Evolutionary conservation across 2,888 invertebrate genomes (phyloP).

Genomic region (Gryllus longicercus): DNA sequence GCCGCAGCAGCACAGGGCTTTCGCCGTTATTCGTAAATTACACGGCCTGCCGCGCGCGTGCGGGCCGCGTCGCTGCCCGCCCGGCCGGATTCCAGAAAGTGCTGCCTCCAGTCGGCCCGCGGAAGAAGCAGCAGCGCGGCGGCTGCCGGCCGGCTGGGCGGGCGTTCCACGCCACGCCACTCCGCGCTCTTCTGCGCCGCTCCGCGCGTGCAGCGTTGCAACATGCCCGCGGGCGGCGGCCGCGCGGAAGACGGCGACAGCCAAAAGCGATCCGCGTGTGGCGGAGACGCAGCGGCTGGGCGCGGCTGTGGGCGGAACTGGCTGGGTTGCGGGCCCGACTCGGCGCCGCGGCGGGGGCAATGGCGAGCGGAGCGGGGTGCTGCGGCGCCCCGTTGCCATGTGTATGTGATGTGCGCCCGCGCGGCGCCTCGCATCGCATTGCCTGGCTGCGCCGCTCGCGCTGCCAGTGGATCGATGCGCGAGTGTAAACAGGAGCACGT

Average conservation of each 20-base stretch:
- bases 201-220: conserved; percentile 36
- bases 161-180: too few relatives aligned
- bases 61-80: neutral
- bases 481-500: neutral
- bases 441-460: neutral
- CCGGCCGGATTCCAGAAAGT: conserved; percentile 32
- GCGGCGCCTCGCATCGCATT: too few relatives aligned
- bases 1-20: neutral
- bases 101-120: conserved; percentile 36
- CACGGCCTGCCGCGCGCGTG: neutral
- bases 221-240: conserved; percentile 35
- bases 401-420: neutral
- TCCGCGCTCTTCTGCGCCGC: neutral
- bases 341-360: neutral
- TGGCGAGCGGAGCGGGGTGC: neutral
- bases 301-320: neutral
- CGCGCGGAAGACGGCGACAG: conserved; percentile 32
- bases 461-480: neutral
- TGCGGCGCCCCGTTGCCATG: conserved; percentile 8
- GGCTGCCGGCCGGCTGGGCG: conserved; percentile 17
- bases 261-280: neutral
- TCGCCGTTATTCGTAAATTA: conserved; percentile 17
- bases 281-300: neutral
- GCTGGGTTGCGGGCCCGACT: neutral
- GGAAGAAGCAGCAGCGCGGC: conserved; percentile 29